These are phyloP conservation scores for Mongoloraphidia duomilia DNA, from an alignment of 2,888 invertebrate species.

Conservation along the genomic window DNA sequence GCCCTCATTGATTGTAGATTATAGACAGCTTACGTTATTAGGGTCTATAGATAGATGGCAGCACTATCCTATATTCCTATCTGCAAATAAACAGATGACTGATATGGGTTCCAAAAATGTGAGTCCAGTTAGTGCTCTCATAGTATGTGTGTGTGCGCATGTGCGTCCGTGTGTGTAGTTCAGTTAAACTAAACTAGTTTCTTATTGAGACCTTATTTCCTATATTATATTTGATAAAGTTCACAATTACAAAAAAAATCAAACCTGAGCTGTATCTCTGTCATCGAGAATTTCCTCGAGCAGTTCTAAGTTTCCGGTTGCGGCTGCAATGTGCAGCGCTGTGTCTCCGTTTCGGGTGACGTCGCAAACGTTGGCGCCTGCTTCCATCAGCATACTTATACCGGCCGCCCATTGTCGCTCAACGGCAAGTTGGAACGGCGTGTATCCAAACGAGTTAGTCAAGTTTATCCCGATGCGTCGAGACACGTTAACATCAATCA, in stretches of 20 bases:
- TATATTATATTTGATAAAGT: no score
- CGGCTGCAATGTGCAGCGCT: conserved; percentile 39
- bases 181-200: no score
- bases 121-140: no score
- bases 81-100: no score
- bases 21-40: no score
- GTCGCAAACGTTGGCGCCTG: conserved; percentile 34
- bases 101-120: no score
- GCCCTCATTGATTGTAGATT: no score
- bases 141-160: no score
- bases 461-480: not conserved
- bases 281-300: conserved; percentile 34
- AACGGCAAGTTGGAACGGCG: conserved; percentile 38
- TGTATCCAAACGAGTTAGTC: conserved; percentile 24
- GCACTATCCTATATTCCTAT: no score
- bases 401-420: conserved; percentile 37
- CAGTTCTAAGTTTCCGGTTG: conserved; percentile 33
- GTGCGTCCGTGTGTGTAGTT: no score
- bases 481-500: conserved; percentile 12
- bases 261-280: not conserved
- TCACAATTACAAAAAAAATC: not conserved
- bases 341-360: conserved; percentile 33
- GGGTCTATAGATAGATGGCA: no score
- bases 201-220: no score
- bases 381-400: conserved; percentile 35